Evolutionary conservation across 2,113 vertebrate species (phyloP).

Genomic region (Canis aureus): DNA sequence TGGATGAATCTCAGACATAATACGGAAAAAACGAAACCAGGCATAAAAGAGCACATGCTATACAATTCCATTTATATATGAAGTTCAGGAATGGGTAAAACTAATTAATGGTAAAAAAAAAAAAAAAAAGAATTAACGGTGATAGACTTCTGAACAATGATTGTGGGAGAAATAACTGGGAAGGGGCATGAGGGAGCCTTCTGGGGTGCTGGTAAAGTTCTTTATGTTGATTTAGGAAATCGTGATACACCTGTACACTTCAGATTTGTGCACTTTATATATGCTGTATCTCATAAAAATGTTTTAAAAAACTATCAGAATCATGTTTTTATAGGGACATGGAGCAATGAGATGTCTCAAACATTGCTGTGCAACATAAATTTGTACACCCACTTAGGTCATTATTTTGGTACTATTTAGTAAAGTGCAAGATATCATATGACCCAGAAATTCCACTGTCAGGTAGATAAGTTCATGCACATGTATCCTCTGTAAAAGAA

Average conservation of each 20-base stretch:
- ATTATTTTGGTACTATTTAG: conserved; percentile 3
- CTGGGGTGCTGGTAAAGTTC: not conserved
- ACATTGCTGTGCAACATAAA: not conserved
- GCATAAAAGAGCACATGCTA: not conserved
- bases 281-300: not conserved
- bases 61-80: not conserved
- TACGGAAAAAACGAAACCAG: conserved; percentile 14
- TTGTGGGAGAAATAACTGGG: not conserved
- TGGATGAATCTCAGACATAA: not conserved
- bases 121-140: not conserved
- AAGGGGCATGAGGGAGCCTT: not conserved
- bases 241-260: not conserved
- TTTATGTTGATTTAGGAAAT: not conserved
- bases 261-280: not conserved
- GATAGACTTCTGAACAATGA: conserved; percentile 42
- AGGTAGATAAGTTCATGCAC: not conserved
- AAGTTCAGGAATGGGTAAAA: not conserved
- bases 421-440: conserved; percentile 22
- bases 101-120: too few relatives aligned
- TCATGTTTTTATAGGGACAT: not conserved
- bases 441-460: not conserved
- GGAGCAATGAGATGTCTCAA: conserved; percentile 13
- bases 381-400: not conserved
- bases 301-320: not conserved
- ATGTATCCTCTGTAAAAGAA: not conserved